Conservation (phyloP, 1,140 invertebrate species). For the Acromyrmex heyeri region DNA sequence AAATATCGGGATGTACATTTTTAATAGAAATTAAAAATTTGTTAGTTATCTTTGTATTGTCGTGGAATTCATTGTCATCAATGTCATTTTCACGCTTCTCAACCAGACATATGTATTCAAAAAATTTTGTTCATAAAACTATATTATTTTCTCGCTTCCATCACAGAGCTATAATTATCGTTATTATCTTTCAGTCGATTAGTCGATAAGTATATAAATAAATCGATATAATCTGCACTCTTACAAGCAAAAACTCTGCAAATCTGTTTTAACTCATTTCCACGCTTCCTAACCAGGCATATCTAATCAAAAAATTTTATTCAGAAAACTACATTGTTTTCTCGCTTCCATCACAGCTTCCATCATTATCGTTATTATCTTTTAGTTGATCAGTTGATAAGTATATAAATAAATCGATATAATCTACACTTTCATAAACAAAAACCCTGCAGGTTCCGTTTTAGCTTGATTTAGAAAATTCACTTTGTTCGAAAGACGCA, state of each 20-base stretch:
- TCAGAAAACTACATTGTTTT: neutral
- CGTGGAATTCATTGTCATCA: neutral
- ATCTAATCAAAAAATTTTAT: neutral
- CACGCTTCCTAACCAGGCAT: neutral
- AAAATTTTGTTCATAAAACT: neutral
- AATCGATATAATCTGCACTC: slow-evolving; percentile 28
- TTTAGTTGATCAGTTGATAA: neutral
- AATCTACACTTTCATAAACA: neutral
- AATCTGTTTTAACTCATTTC: neutral
- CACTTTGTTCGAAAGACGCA: neutral
- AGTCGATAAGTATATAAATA: slow-evolving; percentile 32
- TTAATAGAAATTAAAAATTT: neutral
- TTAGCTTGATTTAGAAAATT: neutral
- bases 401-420: slow-evolving; percentile 41
- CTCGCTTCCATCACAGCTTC: neutral
- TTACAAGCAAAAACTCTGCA: neutral
- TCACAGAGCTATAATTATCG: neutral
- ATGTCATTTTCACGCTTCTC: neutral
- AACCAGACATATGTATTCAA: neutral
- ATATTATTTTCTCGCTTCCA: slow-evolving; percentile 11
- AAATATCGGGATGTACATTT: neutral
- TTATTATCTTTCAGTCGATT: slow-evolving; percentile 8
- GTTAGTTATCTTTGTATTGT: neutral
- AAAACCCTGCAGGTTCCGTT: neutral
- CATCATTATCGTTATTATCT: neutral